These are phyloP conservation scores for Orchestes rusci DNA, from an alignment of 2,888 invertebrate species.

Conservation along the genomic window DNA sequence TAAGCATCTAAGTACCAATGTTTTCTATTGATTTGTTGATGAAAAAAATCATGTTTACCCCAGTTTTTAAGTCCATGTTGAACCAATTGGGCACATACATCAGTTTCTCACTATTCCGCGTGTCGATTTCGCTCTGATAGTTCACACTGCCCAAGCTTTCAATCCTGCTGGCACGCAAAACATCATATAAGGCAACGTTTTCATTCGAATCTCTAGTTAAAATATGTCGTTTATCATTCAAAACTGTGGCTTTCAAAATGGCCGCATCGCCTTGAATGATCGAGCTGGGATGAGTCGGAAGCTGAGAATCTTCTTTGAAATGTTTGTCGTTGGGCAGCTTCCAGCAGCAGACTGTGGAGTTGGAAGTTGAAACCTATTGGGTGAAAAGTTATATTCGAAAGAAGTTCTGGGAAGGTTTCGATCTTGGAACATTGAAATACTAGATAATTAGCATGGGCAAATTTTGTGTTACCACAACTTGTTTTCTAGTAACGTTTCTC, in stretches of 20 bases:
- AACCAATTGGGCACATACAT: conserved; percentile 99
- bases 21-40: background rate
- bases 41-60: conserved; percentile 52
- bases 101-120: conserved; percentile 67
- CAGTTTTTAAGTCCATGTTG: conserved; percentile 96
- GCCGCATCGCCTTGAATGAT: conserved; percentile 84
- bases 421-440: no score
- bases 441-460: no score
- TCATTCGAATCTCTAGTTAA: conserved; percentile 92
- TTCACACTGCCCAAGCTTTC: conserved; percentile 88
- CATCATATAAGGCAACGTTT: conserved; percentile 88
- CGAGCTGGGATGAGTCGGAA: conserved; percentile 42
- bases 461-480: no score
- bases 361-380: conserved; percentile 56
- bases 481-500: no score
- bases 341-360: conserved; percentile 49
- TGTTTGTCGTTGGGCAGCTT: conserved; percentile 44
- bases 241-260: conserved; percentile 82
- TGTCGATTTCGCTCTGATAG: conserved; percentile 89
- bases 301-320: conserved; percentile 40
- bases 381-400: no score
- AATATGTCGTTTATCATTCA: conserved; percentile 95
- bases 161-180: conserved; percentile 77
- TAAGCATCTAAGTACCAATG: conserved; percentile 66
- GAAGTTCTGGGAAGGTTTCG: no score